Conservation (phyloP, 2,888 invertebrate species). For the Panzeria rudis region DNA sequence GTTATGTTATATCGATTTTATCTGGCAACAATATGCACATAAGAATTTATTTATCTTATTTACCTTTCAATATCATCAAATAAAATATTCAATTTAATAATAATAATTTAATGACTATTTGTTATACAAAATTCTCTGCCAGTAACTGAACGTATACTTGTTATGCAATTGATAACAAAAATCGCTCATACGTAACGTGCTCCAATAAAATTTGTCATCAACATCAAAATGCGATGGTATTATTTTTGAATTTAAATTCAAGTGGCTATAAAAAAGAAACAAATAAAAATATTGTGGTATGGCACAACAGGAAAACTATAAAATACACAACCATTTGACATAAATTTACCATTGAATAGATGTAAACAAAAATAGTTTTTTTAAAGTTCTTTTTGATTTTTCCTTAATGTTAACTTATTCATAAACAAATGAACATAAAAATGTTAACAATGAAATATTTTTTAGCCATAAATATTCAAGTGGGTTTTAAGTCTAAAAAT, state of each 20-base stretch:
- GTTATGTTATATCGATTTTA: no score
- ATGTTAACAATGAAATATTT: background rate
- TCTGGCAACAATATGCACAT: no score
- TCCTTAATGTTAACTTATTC: background rate
- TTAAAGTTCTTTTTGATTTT: background rate
- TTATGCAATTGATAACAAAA: conserved; percentile 4
- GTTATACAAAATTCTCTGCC: background rate
- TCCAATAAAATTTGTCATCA: background rate
- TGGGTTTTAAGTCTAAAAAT: background rate
- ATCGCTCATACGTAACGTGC: conserved; percentile 17
- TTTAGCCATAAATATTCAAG: background rate
- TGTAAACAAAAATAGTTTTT: background rate
- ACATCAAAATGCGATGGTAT: background rate
- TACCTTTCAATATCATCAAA: background rate
- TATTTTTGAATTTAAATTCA: background rate
- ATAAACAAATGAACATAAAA: background rate
- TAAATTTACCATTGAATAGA: background rate
- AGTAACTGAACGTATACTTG: background rate
- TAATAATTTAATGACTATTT: background rate
- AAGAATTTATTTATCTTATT: no score
- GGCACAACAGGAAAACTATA: background rate
- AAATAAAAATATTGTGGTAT: background rate
- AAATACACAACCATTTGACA: conserved; percentile 19
- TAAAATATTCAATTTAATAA: background rate
- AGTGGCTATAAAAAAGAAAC: background rate